phyloP scores from a whole-genome alignment of 2,113 vertebrate genomes.

The Carassius carassius region DNA sequence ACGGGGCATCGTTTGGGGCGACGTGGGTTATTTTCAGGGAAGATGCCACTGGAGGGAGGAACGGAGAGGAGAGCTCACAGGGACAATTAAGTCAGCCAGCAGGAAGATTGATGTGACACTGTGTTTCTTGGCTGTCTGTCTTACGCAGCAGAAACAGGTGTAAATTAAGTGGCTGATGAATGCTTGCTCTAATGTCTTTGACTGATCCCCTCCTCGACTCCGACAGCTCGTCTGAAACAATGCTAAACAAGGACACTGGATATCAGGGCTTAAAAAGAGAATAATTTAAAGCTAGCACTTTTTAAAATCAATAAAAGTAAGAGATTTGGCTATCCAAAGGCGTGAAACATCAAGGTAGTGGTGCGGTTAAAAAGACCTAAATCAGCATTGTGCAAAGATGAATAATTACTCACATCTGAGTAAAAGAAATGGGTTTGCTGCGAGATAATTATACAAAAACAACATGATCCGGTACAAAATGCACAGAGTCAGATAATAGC shows the following conservation, averaged over 20 bases:
- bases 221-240: conserved; percentile 20
- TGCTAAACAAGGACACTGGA: conserved; percentile 12
- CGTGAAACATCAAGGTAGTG: background rate
- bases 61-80: conserved; percentile 54
- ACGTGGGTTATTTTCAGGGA: conserved; percentile 62
- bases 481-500: conserved; percentile 2
- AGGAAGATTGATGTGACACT: conserved; percentile 66
- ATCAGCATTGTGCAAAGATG: background rate
- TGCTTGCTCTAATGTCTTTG: conserved; percentile 72
- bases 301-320: conserved; percentile 1
- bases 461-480: background rate
- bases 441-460: background rate
- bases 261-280: background rate
- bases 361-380: background rate
- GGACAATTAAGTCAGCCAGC: conserved; percentile 61
- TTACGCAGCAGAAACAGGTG: conserved; percentile 74
- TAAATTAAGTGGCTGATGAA: conserved; percentile 72
- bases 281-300: background rate
- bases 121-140: conserved; percentile 65
- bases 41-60: conserved; percentile 53
- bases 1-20: conserved; percentile 11
- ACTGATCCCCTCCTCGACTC: conserved; percentile 60
- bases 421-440: conserved; percentile 1
- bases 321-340: background rate
- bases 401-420: background rate